Evolutionary conservation across 2,797 vertebrate species (phyloP).

Genomic region (Botia kubotai): DNA sequence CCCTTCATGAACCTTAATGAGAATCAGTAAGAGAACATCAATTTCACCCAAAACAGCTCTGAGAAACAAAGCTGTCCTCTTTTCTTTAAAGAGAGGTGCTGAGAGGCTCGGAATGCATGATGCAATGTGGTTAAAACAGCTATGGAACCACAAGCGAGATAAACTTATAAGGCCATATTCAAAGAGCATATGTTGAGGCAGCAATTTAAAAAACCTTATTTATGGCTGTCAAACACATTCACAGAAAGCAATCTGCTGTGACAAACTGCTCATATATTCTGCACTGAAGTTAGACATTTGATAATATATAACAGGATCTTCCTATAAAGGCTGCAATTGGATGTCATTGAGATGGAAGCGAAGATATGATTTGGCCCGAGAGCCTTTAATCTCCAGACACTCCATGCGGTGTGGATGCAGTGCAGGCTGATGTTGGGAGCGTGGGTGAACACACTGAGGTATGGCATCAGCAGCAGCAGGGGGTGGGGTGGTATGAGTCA

Average conservation of each 20-base stretch:
- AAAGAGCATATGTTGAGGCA: conserved; percentile 2
- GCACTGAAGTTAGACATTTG: conserved; percentile 8
- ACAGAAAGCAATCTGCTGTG: background rate
- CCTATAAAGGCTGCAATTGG: conserved; percentile 22
- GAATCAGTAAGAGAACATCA: conserved; percentile 58
- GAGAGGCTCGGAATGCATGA: conserved; percentile 37
- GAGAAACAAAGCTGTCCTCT: conserved; percentile 31
- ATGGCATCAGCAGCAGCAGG: conserved; percentile 51
- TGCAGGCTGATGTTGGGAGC: conserved; percentile 27
- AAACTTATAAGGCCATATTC: background rate
- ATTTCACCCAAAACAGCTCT: conserved; percentile 47
- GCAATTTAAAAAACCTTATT: conserved; percentile 12
- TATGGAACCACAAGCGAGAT: conserved; percentile 30
- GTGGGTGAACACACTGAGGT: conserved; percentile 66
- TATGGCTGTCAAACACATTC: background rate
- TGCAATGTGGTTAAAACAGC: conserved; percentile 58
- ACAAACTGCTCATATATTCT: conserved; percentile 1
- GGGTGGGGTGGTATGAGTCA: conserved; percentile 52
- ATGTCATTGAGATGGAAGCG: conserved; percentile 16
- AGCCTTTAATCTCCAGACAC: conserved; percentile 34
- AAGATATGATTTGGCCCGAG: conserved; percentile 28
- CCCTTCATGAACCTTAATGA: conserved; percentile 62
- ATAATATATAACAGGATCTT: conserved; percentile 4
- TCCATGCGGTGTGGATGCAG: background rate
- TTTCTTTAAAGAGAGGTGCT: conserved; percentile 52